phyloP scores from a whole-genome alignment of 2,113 vertebrate species.

The Mesembrinibis cayennensis region DNA sequence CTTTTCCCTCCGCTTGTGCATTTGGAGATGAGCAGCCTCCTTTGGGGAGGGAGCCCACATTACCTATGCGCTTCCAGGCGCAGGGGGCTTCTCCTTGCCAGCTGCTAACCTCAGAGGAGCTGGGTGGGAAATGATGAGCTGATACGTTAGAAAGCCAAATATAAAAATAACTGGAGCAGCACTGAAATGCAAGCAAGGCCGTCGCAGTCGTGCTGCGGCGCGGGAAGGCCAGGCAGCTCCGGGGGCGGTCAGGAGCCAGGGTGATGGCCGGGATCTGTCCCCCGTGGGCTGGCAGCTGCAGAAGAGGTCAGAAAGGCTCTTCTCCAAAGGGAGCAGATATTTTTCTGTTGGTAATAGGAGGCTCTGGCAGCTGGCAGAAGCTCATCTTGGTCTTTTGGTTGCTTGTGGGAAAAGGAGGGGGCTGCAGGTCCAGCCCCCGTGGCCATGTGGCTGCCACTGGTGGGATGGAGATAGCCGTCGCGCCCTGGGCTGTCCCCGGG shows the following conservation, averaged over 20 bases:
- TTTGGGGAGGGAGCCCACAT: neutral
- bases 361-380: slow-evolving; percentile 4
- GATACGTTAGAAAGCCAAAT: neutral
- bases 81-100: neutral
- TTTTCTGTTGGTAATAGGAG: neutral
- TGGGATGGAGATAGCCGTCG: neutral
- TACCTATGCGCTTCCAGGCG: neutral
- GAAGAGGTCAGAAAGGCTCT: neutral
- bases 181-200: neutral
- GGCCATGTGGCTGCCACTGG: neutral
- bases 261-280: neutral
- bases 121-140: neutral
- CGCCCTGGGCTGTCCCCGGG: rapidly evolving
- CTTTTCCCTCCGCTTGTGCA: neutral
- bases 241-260: neutral
- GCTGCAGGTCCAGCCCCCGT: neutral
- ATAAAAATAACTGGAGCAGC: neutral
- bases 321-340: neutral
- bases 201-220: neutral
- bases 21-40: neutral
- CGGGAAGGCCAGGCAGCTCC: neutral
- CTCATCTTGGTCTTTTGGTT: neutral
- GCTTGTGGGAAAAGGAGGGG: neutral
- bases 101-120: neutral
- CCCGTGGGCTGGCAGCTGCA: slow-evolving; percentile 39